Percentiles rank a stretch among this genome's conserved stretches.
These are phyloP conservation scores for Elanoides forficatus DNA, from an alignment of 2,113 vertebrate genomes.

Conservation along the genomic window DNA sequence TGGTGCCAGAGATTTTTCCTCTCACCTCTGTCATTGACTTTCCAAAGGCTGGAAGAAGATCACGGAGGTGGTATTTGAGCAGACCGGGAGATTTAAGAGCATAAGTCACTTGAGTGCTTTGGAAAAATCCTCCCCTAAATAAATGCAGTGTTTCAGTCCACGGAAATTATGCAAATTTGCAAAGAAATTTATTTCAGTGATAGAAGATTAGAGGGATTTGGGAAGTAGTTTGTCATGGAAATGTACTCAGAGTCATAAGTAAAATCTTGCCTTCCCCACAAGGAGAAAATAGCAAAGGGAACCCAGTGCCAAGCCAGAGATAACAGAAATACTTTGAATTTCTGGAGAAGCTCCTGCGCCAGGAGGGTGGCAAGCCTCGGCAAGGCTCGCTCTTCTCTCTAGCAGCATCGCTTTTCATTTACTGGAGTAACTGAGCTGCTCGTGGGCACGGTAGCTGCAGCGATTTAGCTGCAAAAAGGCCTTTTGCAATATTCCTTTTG, in stretches of 20 bases:
- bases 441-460: neutral
- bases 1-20: neutral
- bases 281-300: neutral
- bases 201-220: neutral
- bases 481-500: neutral
- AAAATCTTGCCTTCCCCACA: neutral
- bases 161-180: neutral
- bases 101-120: accelerated
- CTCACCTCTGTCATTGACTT: accelerated
- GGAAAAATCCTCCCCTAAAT: neutral
- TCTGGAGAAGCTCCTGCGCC: neutral
- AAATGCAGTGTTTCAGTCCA: neutral
- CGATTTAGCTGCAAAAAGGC: neutral
- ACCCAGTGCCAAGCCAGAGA: neutral
- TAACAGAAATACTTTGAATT: neutral
- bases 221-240: neutral
- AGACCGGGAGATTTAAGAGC: neutral
- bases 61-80: accelerated
- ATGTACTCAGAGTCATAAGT: accelerated
- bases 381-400: neutral
- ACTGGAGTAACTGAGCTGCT: accelerated
- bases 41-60: neutral
- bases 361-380: neutral
- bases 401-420: neutral
- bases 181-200: accelerated